Base-by-base conservation (phyloP, 2,888 invertebrate genomes). In the Lasioglossum calceatum region DNA sequence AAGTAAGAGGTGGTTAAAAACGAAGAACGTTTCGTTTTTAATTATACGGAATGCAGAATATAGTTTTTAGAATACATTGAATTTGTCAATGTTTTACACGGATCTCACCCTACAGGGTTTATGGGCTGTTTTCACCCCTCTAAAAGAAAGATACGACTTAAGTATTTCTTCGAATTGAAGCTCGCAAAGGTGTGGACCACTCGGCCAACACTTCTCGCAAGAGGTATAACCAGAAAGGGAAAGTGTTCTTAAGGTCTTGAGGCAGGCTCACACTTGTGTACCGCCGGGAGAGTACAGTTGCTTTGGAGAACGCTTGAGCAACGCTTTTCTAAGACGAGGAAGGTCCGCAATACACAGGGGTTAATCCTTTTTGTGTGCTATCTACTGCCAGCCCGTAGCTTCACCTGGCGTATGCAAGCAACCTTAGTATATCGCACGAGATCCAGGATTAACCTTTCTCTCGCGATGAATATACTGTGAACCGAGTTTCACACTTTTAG, bases 361-460 rank as follows among this genome's bases (percentile, higher is more conserved):
- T 64, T 64, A 64, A 64, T 64, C 61, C 61, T 64, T 64, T 64
- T 64, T 64, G 61, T 32, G 61, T 27, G 14, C 61, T 64, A 61
- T 61, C 61, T 61, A 14, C 27, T 5, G 27, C 12, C 61, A 16
- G 54, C 10, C 10, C 23, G 54, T n/a, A 54, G 54, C 23, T 54
- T 54, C 61, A 64, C 61, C 61, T 64, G 61, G 32, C 16, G 14
- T 14, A 14, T 4, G 4, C 1, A 14, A 64, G 32, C 27, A 5
- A 32, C 61, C 27, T 64, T 27, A 14, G 61, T 64, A 27, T 32
- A 54, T 54, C 61, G 61, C 32, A 2, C 32, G 16, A 16, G 16
- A 64, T 32, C 61, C 61, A 64, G 61, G 61, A 64, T 64, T 64
- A 64, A 64, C 61, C 61, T 64, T 64, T 64, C 27, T 16, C 14